Evolutionary conservation across 2,888 invertebrate genomes (phyloP), one percentile per base, ranked within the genome.

Genomic region (Diarsia rubi): DNA sequence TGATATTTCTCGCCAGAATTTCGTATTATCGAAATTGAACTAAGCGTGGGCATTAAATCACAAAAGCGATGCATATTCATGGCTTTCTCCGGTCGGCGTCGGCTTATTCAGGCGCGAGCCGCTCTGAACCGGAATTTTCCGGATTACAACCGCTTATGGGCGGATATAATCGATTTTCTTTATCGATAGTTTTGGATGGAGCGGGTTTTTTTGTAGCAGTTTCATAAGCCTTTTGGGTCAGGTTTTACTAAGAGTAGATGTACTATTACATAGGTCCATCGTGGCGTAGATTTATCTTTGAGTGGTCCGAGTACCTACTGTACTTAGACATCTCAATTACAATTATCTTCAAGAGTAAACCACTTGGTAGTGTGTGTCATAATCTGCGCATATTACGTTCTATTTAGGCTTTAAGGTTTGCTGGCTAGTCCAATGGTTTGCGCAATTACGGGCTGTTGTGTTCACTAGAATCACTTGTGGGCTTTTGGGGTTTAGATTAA

Each of bases 61-160:
- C 84, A 82, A 82, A 82, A 75, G 80, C 77, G 73, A 85, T 89
- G 85, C 84, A 89, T 89, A 89, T 89, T 88, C 89, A 89, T 86
- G 71, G 85, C 60, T 85, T 77, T 80, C 71, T 80, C 83, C 87
- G 77, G 75, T 57, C 72, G 47, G 49, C 64, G 72, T 69, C 73
- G 81, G 84, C 78, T 80, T 79, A 86, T 73, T 76, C 86, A 82
- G 78, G 81, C 75, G 75, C 64, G 73, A 85, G 78, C 80, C 83
- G 78, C 73, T 82, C 63, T 60, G 67, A 79, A 83, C 87, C 75
- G 80, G 85, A 85, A 86, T 88, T 83, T 81, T 86, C 85, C 78
- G 88, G 87, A 86, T 87, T 87, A 88, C 87, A 79, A 81, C 84
- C 83, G 85, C 80, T 86, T 79, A 81, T 79, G 69, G 81, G 78